Base-by-base conservation (phyloP, 2,797 vertebrate species). In the Spinus olivaceus region DNA sequence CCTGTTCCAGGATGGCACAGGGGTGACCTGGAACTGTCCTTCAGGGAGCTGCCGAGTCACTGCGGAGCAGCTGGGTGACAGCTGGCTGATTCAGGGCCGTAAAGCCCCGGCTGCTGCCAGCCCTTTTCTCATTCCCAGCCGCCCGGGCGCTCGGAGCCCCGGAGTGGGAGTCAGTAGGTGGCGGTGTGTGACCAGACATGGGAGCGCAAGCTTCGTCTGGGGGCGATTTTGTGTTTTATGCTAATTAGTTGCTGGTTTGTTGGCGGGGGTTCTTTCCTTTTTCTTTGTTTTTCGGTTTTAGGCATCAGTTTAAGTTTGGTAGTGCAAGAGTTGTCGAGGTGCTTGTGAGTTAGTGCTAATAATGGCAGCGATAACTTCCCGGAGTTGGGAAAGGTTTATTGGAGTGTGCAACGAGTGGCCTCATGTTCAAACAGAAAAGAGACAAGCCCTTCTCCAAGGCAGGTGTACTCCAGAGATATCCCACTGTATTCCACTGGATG, bases 171-270 rank as follows among this genome's bases (percentile, higher is more conserved):
- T 77, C 97, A 46, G 78, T 79, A 97, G 97, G 81, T 96, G 97
- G 97, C 97, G 96, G 17, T 96, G 86, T 96, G 85, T 70, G 71
- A 94, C 81, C 80, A 27, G 67, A 18, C 66, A 76, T 19, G 4
- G 33, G 54, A 30, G 64, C 7, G 3, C n/a, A 9, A 5, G 3
- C 0, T 18, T 59, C 1, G 0, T 67, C 47, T 18, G 2, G 14
- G 13, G 37, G 9, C 1, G 41, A 37, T 65, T 33, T n/a, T 23
- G 5, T 50, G 12, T 19, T 47, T 33, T 25, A 19, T 41, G 22
- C 1, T 7, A 8, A 9, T 30, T n/a, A 17, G 14, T 32, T 24
- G 4, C 5, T 57, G 14, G 32, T 32, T 72, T 20, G 33, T 35
- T 8, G 15, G 8, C 8, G n/a, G 10, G 14, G 15, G 9, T 27